Evolutionary conservation across 2,113 vertebrate species (phyloP).

Genomic region (Trichomycterus rosablanca): DNA sequence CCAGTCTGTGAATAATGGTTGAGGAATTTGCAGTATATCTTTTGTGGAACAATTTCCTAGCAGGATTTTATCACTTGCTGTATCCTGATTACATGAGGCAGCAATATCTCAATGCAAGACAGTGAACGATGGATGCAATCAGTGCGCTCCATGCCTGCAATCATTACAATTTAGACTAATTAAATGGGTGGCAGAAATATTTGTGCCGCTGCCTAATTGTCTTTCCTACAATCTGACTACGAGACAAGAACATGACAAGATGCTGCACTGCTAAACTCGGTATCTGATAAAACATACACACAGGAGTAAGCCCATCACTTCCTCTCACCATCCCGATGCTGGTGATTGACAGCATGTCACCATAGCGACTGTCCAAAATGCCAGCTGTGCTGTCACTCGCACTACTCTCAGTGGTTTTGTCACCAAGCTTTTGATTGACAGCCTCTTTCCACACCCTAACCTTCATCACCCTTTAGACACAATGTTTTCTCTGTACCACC

Average conservation of each 20-base stretch:
- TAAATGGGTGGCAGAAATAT: constrained; percentile 12
- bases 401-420: background rate
- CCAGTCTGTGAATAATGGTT: no score
- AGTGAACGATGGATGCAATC: background rate
- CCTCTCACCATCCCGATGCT: constrained; percentile 12
- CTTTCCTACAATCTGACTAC: background rate
- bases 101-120: background rate
- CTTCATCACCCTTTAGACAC: constrained; percentile 1
- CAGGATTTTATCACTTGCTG: constrained; percentile 40
- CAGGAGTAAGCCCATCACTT: constrained; percentile 25
- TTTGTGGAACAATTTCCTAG: no score
- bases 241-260: constrained; percentile 8
- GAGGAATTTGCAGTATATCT: no score
- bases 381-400: constrained; percentile 21
- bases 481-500: background rate
- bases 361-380: constrained; percentile 21
- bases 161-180: constrained; percentile 18
- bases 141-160: background rate
- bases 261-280: background rate
- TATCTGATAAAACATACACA: constrained; percentile 9
- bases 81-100: background rate
- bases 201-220: constrained; percentile 20
- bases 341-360: constrained; percentile 28
- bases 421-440: constrained; percentile 30
- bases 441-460: constrained; percentile 18